Evolutionary conservation across 2,113 vertebrate genomes (phyloP).

Genomic region (Amblyopsis rosae): DNA sequence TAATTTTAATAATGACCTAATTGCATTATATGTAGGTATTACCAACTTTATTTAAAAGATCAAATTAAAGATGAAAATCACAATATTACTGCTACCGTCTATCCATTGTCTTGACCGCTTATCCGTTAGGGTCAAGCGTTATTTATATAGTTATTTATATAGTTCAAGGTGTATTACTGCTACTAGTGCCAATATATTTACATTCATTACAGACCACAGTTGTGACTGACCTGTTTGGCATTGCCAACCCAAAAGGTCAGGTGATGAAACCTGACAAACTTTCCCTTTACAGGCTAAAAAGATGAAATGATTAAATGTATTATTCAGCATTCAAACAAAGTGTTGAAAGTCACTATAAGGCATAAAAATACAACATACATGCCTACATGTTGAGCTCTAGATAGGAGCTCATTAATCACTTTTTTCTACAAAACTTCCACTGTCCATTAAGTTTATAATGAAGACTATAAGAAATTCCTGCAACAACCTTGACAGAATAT

Average conservation of each 20-base stretch:
- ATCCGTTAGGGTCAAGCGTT: too few relatives aligned
- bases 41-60: too few relatives aligned
- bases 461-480: not conserved
- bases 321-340: not conserved
- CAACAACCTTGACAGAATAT: too few relatives aligned
- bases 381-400: too few relatives aligned
- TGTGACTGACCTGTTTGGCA: conserved; percentile 80
- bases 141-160: not conserved
- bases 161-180: not conserved
- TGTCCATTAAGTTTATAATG: not conserved
- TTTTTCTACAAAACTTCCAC: not conserved
- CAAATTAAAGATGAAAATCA: too few relatives aligned
- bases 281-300: conserved; percentile 72
- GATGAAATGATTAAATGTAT: conserved; percentile 9
- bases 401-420: too few relatives aligned
- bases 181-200: not conserved
- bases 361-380: too few relatives aligned
- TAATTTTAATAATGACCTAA: too few relatives aligned
- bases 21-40: too few relatives aligned
- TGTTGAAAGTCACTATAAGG: too few relatives aligned
- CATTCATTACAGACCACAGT: not conserved
- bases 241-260: conserved; percentile 86
- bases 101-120: too few relatives aligned
- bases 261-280: conserved; percentile 81
- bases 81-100: too few relatives aligned